Percentiles rank a stretch among this genome's conserved stretches.
phyloP scores from a whole-genome alignment of 1,140 invertebrate species.

The Kradibia gibbosae region DNA sequence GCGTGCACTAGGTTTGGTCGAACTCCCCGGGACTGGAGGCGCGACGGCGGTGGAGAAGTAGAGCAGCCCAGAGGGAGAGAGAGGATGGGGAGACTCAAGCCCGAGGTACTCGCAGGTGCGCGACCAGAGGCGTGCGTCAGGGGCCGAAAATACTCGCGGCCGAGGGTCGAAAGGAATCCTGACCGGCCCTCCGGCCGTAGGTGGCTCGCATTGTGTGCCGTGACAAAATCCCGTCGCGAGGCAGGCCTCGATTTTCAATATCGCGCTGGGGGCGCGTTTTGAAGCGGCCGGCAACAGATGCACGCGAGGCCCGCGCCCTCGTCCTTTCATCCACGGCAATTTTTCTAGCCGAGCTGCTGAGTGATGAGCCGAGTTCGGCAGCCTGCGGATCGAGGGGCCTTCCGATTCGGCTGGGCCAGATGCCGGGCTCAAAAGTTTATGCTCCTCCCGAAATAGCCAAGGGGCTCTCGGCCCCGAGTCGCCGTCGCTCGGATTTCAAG shows the following conservation, averaged over 20 bases:
- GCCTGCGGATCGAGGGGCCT: not conserved
- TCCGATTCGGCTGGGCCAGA: not conserved
- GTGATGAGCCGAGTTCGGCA: not conserved
- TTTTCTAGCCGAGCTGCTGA: not conserved
- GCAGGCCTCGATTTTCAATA: constrained; percentile 9
- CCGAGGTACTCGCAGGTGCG: not conserved
- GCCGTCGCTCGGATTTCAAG: not conserved
- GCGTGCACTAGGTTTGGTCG: not conserved
- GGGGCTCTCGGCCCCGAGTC: too few species aligned
- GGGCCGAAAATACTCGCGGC: not conserved
- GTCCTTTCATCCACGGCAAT: not conserved
- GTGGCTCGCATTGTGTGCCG: not conserved
- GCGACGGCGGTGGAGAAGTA: not conserved
- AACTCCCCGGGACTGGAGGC: too few species aligned
- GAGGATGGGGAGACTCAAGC: too few species aligned
- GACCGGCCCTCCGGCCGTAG: not conserved
- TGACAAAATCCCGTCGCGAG: not conserved
- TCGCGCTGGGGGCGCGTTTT: not conserved
- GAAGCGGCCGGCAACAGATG: not conserved
- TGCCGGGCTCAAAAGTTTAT: not conserved
- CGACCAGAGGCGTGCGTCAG: not conserved
- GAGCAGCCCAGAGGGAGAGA: too few species aligned
- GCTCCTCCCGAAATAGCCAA: not conserved
- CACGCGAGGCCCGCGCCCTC: not conserved
- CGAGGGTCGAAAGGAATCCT: not conserved